Evolutionary conservation across 2,113 vertebrate species (phyloP).

Genomic region (Cololabis saira): DNA sequence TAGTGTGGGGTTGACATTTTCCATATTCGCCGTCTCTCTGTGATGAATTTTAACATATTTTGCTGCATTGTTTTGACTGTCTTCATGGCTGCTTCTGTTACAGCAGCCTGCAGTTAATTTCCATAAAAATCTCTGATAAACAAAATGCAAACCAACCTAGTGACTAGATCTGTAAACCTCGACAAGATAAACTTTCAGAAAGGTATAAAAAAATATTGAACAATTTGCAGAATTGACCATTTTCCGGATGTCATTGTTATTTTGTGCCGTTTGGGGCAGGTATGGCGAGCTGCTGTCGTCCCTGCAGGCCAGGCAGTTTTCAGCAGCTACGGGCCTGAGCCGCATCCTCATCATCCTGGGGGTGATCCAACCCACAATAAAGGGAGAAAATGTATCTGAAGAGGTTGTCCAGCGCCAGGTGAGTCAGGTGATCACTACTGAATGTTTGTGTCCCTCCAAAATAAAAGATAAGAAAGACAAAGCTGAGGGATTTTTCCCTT

Average conservation of each 20-base stretch:
- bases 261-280: constrained; percentile 61
- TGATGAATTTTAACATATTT: too few species aligned
- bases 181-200: not conserved
- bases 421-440: constrained; percentile 27
- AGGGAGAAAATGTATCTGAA: constrained; percentile 71
- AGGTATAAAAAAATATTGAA: not conserved
- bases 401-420: constrained; percentile 83
- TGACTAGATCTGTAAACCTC: too few species aligned
- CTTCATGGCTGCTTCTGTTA: not conserved
- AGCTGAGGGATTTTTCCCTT: not conserved
- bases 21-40: not conserved
- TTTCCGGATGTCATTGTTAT: not conserved
- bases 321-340: constrained; percentile 81
- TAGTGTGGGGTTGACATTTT: not conserved
- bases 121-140: too few species aligned
- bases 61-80: not conserved
- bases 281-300: constrained; percentile 79
- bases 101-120: not conserved
- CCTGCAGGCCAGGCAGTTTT: constrained; percentile 82
- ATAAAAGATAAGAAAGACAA: not conserved
- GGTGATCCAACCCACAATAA: constrained; percentile 73
- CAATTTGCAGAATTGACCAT: not conserved
- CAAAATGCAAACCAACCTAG: too few species aligned
- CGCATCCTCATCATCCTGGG: constrained; percentile 83
- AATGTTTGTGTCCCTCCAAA: not conserved